Conservation (phyloP, 2,797 vertebrate genomes). For the Mionectes olivaceus region DNA sequence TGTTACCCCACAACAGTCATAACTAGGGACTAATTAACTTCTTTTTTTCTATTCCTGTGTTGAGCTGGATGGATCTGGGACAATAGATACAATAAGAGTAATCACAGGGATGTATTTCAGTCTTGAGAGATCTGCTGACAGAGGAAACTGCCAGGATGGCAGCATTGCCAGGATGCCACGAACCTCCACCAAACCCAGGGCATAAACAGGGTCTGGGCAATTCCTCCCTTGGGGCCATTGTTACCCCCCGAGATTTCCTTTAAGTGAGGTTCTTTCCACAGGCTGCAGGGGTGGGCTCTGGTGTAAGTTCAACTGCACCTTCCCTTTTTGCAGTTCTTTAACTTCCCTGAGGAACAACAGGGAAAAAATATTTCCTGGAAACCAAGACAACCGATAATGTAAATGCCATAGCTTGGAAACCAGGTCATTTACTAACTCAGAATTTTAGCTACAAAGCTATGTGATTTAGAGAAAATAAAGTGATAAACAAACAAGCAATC, state of each 20-base stretch:
- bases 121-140: background rate
- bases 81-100: slow-evolving; percentile 26
- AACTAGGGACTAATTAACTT: background rate
- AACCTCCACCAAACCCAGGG: background rate
- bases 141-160: background rate
- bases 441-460: background rate
- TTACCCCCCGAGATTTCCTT: background rate
- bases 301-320: background rate
- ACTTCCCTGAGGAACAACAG: background rate
- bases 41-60: background rate
- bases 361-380: background rate
- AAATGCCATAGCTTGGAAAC: background rate
- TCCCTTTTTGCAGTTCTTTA: background rate
- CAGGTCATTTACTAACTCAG: background rate
- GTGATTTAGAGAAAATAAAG: background rate
- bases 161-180: background rate
- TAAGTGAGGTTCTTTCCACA: background rate
- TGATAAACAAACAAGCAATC: background rate
- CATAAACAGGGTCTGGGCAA: background rate
- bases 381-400: background rate
- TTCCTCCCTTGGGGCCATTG: background rate
- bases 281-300: background rate
- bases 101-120: background rate
- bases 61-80: background rate
- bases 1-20: background rate